A percentile compares a stretch with the other conserved stretches of the same genome.
Conservation (phyloP, 2,113 vertebrate genomes). For the Rutilus rutilus region DNA sequence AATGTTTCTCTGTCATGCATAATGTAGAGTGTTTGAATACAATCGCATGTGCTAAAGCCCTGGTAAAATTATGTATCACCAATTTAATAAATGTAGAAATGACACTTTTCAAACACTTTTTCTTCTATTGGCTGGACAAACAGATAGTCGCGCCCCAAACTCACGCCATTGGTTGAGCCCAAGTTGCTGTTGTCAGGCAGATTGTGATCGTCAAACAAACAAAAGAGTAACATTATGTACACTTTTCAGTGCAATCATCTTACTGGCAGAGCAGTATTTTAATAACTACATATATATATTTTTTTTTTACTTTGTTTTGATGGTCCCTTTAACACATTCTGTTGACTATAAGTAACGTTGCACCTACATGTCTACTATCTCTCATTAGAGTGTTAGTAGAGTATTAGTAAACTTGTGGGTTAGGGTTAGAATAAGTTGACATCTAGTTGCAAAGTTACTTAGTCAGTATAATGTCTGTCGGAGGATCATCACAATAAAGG, state of each 20-base stretch:
- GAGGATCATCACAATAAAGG: no score
- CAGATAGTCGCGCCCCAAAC: neutral
- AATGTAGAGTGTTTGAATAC: neutral
- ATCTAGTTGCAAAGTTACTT: no score
- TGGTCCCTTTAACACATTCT: no score
- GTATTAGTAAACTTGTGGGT: no score
- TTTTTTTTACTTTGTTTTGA: no score
- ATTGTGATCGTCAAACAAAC: neutral
- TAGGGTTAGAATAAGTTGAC: no score
- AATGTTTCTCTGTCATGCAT: neutral
- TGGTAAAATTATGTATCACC: constrained; percentile 53
- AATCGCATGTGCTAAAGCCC: neutral
- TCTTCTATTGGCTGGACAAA: neutral
- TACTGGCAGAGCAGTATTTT: neutral
- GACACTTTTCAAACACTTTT: neutral
- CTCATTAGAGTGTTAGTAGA: no score
- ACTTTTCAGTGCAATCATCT: neutral
- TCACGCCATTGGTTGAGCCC: neutral
- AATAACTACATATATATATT: neutral
- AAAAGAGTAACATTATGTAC: neutral
- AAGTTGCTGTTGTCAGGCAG: neutral
- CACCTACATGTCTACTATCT: no score
- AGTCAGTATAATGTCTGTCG: no score
- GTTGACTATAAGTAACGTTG: no score
- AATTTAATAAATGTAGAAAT: neutral